phyloP scores from a whole-genome alignment of 2,113 vertebrate species.

The Prunella fulvescens region DNA sequence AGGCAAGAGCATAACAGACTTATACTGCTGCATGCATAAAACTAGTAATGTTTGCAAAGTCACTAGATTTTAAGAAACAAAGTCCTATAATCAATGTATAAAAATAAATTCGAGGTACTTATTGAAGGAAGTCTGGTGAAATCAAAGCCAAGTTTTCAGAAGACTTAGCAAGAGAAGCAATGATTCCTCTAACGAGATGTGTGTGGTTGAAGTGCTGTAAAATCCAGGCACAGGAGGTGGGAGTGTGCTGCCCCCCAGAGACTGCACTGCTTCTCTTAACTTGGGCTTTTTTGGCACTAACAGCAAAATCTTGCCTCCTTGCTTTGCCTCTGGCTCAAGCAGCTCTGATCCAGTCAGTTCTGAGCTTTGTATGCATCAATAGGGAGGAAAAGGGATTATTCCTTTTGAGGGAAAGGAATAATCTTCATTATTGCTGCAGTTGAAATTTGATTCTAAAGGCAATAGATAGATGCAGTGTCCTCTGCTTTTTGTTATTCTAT shows the following conservation, averaged over 20 bases:
- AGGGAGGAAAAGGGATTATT: background rate
- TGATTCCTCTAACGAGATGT: background rate
- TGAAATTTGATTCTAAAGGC: background rate
- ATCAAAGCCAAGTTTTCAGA: conserved; percentile 2
- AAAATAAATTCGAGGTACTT: background rate
- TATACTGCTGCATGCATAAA: background rate
- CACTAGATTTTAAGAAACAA: background rate
- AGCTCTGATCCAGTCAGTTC: background rate
- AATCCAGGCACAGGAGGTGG: background rate
- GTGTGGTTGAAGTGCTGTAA: background rate
- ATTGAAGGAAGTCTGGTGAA: background rate
- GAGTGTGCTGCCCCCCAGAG: conserved; percentile 45
- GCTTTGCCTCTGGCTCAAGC: background rate
- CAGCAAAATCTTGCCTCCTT: background rate
- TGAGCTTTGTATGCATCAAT: background rate
- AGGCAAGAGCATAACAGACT: background rate
- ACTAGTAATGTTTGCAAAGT: background rate
- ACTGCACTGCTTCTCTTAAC: background rate
- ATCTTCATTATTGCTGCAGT: background rate
- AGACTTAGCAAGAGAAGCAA: background rate
- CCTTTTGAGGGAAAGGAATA: background rate
- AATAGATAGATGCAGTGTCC: background rate
- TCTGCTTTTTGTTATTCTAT: background rate
- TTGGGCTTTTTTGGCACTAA: background rate
- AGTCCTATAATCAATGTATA: background rate